Conservation (phyloP, 2,888 invertebrate genomes). For the Cheilosia vulpina region DNA sequence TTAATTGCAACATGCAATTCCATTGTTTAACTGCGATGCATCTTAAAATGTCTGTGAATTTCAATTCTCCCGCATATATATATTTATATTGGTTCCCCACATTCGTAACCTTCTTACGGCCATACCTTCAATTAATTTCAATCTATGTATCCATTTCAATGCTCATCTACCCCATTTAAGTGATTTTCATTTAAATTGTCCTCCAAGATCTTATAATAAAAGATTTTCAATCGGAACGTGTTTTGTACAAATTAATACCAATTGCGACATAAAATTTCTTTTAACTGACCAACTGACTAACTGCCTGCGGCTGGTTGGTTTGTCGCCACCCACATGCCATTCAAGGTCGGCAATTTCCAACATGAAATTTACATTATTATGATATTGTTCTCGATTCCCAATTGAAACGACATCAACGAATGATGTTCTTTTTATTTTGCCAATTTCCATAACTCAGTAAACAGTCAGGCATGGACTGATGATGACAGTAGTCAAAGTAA, state of each 20-base stretch:
- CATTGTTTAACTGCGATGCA: constrained; percentile 23
- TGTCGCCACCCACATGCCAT: constrained; percentile 11
- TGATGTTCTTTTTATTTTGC: constrained; percentile 34
- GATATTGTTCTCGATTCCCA: constrained; percentile 29
- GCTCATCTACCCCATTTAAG: constrained; percentile 26
- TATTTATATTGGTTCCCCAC: constrained; percentile 7
- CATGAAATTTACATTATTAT: constrained; percentile 18
- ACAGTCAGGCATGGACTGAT: not conserved
- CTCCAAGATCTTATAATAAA: constrained; percentile 26
- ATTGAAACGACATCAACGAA: constrained; percentile 49
- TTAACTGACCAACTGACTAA: constrained; percentile 8
- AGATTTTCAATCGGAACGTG: constrained; percentile 34
- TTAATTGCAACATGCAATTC: constrained; percentile 21
- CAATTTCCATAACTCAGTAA: constrained; percentile 54
- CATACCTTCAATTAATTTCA: constrained; percentile 58
- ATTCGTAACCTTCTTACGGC: constrained; percentile 9
- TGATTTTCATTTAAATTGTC: constrained; percentile 54
- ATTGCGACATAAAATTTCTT: constrained; percentile 23
- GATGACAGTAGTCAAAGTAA: constrained; percentile 2
- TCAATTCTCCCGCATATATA: no score
- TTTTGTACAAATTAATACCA: constrained; percentile 46
- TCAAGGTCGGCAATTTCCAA: not conserved
- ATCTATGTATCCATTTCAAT: constrained; percentile 45
- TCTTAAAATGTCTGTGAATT: constrained; percentile 2
- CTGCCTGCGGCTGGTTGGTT: not conserved